Conservation (phyloP, 2,797 vertebrate genomes). For the Diplodus sargus region DNA sequence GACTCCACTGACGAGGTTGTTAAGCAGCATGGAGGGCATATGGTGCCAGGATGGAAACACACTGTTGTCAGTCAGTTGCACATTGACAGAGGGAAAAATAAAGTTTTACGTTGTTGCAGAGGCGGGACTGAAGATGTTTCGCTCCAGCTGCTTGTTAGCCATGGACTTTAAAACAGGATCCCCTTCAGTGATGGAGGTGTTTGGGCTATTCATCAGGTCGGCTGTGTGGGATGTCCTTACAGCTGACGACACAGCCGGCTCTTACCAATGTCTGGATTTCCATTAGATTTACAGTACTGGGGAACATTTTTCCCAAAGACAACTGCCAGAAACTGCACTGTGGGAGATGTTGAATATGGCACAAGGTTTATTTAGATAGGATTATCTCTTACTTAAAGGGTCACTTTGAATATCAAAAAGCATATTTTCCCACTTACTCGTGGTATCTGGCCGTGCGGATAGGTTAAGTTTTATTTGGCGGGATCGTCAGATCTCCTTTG, state of each 20-base stretch:
- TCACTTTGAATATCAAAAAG: conserved; percentile 45
- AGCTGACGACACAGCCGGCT: conserved; percentile 34
- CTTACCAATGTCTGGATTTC: conserved; percentile 14
- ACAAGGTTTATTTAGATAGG: conserved; percentile 44
- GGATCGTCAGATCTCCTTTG: conserved; percentile 26
- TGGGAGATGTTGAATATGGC: conserved; percentile 28
- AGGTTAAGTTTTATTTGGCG: conserved; percentile 41
- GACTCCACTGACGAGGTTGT: conserved; percentile 78
- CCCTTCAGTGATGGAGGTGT: conserved; percentile 40
- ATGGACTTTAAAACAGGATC: conserved; percentile 58
- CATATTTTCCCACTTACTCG: conserved; percentile 40
- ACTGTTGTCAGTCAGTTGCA: conserved; percentile 71
- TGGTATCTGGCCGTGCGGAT: conserved; percentile 8
- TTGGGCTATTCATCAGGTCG: conserved; percentile 32
- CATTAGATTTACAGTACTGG: conserved; percentile 27
- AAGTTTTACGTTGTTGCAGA: conserved; percentile 67
- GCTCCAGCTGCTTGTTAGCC: conserved; percentile 74
- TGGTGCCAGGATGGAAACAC: conserved; percentile 74
- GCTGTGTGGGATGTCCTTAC: conserved; percentile 39
- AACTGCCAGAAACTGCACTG: conserved; percentile 27
- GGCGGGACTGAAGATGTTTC: conserved; percentile 57
- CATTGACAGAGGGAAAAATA: conserved; percentile 67
- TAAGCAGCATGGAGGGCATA: conserved; percentile 83
- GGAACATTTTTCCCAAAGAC: conserved; percentile 33
- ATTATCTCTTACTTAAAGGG: conserved; percentile 48